Evolutionary conservation across 2,888 invertebrate species (phyloP), one percentile per base, ranked within the genome.

Genomic region (Phania funesta): DNA sequence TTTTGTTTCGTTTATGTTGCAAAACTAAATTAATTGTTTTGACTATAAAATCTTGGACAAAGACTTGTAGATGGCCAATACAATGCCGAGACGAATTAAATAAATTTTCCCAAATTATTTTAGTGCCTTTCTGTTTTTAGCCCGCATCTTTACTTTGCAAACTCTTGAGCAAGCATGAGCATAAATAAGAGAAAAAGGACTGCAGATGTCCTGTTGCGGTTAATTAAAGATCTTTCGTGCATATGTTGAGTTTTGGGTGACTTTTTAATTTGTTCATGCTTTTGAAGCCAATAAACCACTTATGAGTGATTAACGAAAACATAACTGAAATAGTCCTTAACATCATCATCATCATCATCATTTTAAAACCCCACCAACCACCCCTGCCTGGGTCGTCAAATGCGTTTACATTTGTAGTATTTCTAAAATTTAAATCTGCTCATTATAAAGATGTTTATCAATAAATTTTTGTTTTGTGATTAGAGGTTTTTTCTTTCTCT

Each of bases 371-470:
- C n/a, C 50, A 44, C 11, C 44, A 54, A 3, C 46, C 77, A 70
- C 68, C 68, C 60, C 26, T 29, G 22, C 44, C 24, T 18, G 22
- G 18, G 11, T 16, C 3, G 4, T 73, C 32, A 58, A 50, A 38
- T 46, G 29, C 9, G 20, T 48, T 60, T 3, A 41, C 29, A 62
- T 48, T 44, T 41, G 7, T 26, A 16, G 7, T 44, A 18, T 44
- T 44, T 18, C 48, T 41, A 83, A 67, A 48, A 83, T 80, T 79
- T 75, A 84, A 86, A 86, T 86, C 84, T 83, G 85, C 84, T 86
- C 87, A 88, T 89, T 88, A 88, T 85, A 70, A 83, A 89, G 88
- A 88, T 89, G 86, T 86, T 89, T 88, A 88, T 89, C 88, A 67
- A 24, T 44, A 77, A 82, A 84, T 86, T n/a, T 85, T 84, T 85